These are phyloP conservation scores for Chondrilla cf. caribensis DNA, from an alignment of 37 sponge, comb jelly and placozoan species.

Conservation along the genomic window DNA sequence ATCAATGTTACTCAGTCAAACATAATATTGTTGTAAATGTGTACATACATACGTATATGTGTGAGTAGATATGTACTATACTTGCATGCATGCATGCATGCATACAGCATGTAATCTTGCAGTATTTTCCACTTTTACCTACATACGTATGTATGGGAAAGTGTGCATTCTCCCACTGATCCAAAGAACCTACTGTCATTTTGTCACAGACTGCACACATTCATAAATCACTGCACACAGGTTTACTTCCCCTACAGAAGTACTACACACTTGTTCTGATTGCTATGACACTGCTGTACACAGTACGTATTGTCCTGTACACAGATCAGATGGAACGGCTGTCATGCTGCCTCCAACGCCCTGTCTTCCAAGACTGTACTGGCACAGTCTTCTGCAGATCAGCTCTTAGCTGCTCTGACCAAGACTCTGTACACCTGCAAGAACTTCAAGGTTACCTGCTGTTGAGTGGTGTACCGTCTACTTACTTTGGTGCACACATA, in stretches of 20 bases:
- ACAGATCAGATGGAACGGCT: constrained; percentile 19
- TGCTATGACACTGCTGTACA: too few relatives aligned
- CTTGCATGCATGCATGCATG: too few relatives aligned
- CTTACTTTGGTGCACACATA: neutral
- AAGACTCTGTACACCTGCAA: constrained; percentile 20
- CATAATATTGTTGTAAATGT: neutral
- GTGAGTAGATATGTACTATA: too few relatives aligned
- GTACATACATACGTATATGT: too few relatives aligned
- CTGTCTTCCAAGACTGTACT: neutral
- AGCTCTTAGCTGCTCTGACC: neutral
- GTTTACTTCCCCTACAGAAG: neutral
- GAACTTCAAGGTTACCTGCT: constrained; percentile 19
- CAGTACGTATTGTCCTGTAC: neutral
- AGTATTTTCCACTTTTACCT: too few relatives aligned
- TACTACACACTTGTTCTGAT: neutral
- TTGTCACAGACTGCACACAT: too few relatives aligned
- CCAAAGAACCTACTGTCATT: too few relatives aligned
- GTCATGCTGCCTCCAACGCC: constrained; percentile 9
- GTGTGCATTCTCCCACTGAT: too few relatives aligned
- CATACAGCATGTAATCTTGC: too few relatives aligned
- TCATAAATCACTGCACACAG: neutral
- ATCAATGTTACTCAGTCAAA: neutral
- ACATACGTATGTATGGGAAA: too few relatives aligned
- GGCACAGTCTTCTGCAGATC: neutral
- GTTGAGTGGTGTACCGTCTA: neutral